Base-by-base conservation (phyloP, 1,140 invertebrate species). In the Homalodisca vitripennis region DNA sequence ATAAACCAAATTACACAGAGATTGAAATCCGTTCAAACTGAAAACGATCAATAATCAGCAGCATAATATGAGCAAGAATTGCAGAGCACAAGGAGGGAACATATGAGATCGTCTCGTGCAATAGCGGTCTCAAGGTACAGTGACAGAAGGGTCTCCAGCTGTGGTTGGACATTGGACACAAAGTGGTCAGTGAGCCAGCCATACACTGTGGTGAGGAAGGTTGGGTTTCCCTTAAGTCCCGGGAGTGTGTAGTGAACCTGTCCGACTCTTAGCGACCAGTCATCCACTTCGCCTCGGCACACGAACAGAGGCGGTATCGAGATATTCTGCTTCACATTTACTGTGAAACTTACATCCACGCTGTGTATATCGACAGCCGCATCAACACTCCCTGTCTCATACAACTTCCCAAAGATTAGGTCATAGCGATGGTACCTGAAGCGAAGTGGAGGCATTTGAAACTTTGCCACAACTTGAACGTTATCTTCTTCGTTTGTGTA, bases 1-100 rank as follows among this genome's bases (percentile, higher is more conserved):
- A n/a, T n/a, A n/a, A n/a, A n/a, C n/a, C n/a, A n/a, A n/a, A n/a
- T n/a, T n/a, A n/a, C n/a, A n/a, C n/a, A n/a, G n/a, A n/a, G n/a
- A n/a, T n/a, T n/a, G n/a, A n/a, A n/a, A n/a, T n/a, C n/a, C n/a
- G n/a, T n/a, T n/a, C n/a, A n/a, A n/a, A n/a, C n/a, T n/a, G n/a
- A n/a, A n/a, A n/a, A 10, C 3, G 22, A 10, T 51, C 48, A 51
- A 22, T 3, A 51, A 51, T 51, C 48, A 3, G 48, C 48, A 51
- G 48, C 48, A n/a, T 51, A 51, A 51, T 20, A 51, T 20, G 17
- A 14, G 22, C 48, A 51, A 51, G 48, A 51, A n/a, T 51, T 51
- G n/a, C 48, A 51, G 14, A 51, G n/a, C 14, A 51, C 48, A 3
- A 51, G 48, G 3, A 22, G 22, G 22, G 17, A 51, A 51, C 48